A percentile compares a stretch with the other conserved stretches of the same genome.
Evolutionary conservation across 2,113 vertebrate genomes (phyloP).

Genomic region (Oncorhynchus nerka): DNA sequence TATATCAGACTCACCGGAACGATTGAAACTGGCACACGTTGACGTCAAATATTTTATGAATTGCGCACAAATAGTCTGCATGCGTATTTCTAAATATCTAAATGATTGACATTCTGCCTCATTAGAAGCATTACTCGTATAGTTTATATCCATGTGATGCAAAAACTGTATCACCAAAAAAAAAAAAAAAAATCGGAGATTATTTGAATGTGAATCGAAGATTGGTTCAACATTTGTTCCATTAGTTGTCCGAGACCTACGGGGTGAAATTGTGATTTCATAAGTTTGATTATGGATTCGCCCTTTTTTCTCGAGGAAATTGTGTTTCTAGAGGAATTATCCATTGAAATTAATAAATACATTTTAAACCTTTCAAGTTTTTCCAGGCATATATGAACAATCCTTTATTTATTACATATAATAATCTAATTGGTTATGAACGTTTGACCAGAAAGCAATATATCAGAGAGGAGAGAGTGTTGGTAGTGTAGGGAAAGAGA

Average conservation of each 20-base stretch:
- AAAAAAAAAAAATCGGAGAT: no score
- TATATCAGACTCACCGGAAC: not conserved
- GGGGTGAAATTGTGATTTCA: no score
- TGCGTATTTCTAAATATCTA: not conserved
- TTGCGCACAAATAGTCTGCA: not conserved
- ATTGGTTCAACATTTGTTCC: no score
- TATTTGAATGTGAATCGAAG: no score
- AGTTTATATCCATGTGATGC: not conserved
- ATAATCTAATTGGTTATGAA: not conserved
- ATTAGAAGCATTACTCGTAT: not conserved
- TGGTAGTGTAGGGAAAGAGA: not conserved
- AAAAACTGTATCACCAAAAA: no score
- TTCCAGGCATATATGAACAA: not conserved
- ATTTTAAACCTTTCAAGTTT: not conserved
- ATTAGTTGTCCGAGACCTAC: no score
- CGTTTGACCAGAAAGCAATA: no score
- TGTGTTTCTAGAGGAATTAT: no score
- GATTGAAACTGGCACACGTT: not conserved
- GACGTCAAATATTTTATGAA: not conserved
- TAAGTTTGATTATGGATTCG: no score
- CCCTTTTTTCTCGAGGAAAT: no score
- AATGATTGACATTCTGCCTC: rapidly evolving
- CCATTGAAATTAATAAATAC: no score
- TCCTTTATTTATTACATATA: not conserved
- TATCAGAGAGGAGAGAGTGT: no score